Base-by-base conservation (phyloP, 2,113 vertebrate genomes). In the Oreocharis arfaki region DNA sequence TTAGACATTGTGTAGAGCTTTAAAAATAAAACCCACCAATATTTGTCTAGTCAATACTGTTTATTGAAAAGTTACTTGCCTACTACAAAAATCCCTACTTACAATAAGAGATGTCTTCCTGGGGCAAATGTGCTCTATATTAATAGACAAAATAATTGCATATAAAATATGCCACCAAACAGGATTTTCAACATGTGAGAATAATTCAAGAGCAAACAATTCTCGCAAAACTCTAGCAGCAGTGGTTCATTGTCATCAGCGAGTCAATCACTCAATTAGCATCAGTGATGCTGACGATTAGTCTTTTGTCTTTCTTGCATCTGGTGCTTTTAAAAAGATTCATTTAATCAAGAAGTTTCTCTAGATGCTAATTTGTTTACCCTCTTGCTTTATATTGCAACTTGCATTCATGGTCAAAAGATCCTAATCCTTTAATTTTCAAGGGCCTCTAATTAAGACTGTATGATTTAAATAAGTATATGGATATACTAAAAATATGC, bases 211-310 rank as follows among this genome's bases (percentile, higher is more conserved):
- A 84, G 33, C 23, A 83, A 87, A 65, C 21, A 63, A 57, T 83
- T 89, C 83, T 89, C 56, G 39, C 53, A 61, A 41, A 92, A 71
- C 35, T 79, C 50, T 87, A 93, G 73, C 23, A 87, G 63, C 69
- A 83, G 42, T 77, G 19, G 30, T 88, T 96, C 59, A 63, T 91
- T 95, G 55, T 89, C 92, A 95, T 91, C 77, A 95, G 60, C 49
- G 90, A 93, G 60, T 56, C 90, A 95, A 89, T 87, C 49, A 89
- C 59, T 91, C 91, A 70, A 32, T 94, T 92, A 88, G n/a, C 60
- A 79, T 67, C 53, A 65, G 50, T 79, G 57, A 55, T 75, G 69
- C 18, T 93, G 70, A 57, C 65, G 95, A 89, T 90, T 91, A 90
- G 49, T 76, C 89, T 89, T 96, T 90, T 94, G 64, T 90, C 69